Evolutionary conservation across 2,888 invertebrate species (phyloP), one percentile per base, ranked within the genome.

Genomic region (Xylota segnis): DNA sequence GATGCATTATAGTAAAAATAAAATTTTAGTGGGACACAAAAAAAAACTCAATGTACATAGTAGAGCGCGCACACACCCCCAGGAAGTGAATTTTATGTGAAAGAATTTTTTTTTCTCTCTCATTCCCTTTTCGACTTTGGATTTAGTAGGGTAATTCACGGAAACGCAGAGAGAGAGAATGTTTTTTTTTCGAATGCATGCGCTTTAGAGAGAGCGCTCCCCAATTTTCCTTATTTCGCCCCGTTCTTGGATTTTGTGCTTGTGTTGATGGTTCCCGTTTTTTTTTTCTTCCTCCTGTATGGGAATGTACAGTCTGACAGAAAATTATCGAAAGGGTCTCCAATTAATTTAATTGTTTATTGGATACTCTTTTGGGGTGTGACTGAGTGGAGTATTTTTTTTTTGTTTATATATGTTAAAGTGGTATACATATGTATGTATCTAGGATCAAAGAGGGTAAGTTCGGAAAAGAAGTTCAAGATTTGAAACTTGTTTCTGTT

Each of bases 11-110:
- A 58, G 27, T 47, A 40, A 63, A 50, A 66, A 61, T 27, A 68
- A 82, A 76, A 54, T 66, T 71, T 76, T 54, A 72, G 65, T 83
- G 58, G 66, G 66, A 68, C 77, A 77, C 71, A 34, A 1, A 23
- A 23, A 23, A 23, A 23, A 45, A 77, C 66, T 43, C 16, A 61
- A 50, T 72, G 78, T 83, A n/a, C n/a, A n/a, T n/a, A 72, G 45
- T 54, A 45, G 78, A 78, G 72, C 34, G 78, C 65, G 72, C 34
- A 18, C 59, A 66, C 76, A 76, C 76, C 71, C 71, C 79, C 50
- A 79, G 75, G 83, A 84, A 75, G 58, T 75, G 43, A 70, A 65
- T 59, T 71, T 74, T 68, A 40, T 83, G 83, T 83, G 43, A 70
- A 83, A 78, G 72, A 74, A 74, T 83, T 78, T 72, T 61, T 54